Conservation (phyloP, 2,113 vertebrate genomes). For the Lagopus muta region DNA sequence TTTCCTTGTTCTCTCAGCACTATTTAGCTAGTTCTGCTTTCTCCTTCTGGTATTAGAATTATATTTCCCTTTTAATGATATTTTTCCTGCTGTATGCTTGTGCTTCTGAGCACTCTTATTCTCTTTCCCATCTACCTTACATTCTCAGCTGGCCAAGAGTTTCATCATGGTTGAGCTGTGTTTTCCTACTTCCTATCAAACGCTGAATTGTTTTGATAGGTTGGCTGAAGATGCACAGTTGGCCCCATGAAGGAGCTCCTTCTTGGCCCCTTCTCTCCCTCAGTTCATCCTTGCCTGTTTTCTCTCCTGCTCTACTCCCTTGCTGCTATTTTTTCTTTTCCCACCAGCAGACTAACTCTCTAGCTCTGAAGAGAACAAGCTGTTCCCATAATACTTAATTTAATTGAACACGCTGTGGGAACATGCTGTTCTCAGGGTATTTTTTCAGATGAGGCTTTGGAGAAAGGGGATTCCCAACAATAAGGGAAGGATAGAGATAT, state of each 20-base stretch:
- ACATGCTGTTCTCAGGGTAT: slow-evolving; percentile 55
- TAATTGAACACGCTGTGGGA: slow-evolving; percentile 57
- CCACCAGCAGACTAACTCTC: slow-evolving; percentile 19
- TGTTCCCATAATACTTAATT: slow-evolving; percentile 64
- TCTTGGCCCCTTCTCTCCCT: slow-evolving; percentile 23
- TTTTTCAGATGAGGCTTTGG: slow-evolving; percentile 37
- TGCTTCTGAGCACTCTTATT: background rate
- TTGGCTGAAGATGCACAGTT: slow-evolving; percentile 28
- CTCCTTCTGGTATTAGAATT: background rate
- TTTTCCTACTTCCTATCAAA: slow-evolving; percentile 49
- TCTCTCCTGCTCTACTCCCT: slow-evolving; percentile 53
- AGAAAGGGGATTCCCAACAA: slow-evolving; percentile 60
- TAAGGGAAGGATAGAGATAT: slow-evolving; percentile 9
- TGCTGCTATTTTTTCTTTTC: slow-evolving; percentile 5
- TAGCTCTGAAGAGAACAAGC: slow-evolving; percentile 50
- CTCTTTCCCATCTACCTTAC: background rate
- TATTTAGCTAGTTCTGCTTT: background rate
- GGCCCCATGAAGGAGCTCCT: slow-evolving; percentile 9
- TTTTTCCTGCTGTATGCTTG: background rate
- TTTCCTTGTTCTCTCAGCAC: background rate
- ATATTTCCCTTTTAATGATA: background rate
- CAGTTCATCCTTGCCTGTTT: slow-evolving; percentile 47
- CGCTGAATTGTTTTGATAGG: slow-evolving; percentile 24
- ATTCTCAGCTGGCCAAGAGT: background rate
- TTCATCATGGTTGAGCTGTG: slow-evolving; percentile 5